Conservation (phyloP, 2,888 invertebrate species). For the Leptinotarsa juncta region DNA sequence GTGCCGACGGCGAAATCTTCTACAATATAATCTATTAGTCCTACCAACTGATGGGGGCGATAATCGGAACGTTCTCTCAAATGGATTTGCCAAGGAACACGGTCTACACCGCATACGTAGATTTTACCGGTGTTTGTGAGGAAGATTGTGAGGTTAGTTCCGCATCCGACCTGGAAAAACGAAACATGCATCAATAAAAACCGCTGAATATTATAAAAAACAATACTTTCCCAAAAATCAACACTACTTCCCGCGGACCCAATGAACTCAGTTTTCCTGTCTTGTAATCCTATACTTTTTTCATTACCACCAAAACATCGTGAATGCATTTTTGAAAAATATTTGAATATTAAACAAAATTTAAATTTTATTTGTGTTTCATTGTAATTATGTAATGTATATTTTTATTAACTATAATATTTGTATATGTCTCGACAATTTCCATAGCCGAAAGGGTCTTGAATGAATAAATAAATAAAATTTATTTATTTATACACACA, state of each 20-base stretch:
- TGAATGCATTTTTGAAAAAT: not conserved
- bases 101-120: conserved; percentile 73
- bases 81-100: conserved; percentile 71
- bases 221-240: too few relatives aligned
- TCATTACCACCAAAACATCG: not conserved
- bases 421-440: too few relatives aligned
- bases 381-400: too few relatives aligned
- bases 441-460: too few relatives aligned
- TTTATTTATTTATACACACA: too few relatives aligned
- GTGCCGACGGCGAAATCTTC: conserved; percentile 73
- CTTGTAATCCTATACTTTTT: not conserved
- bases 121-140: conserved; percentile 71
- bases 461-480: too few relatives aligned
- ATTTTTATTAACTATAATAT: too few relatives aligned
- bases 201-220: too few relatives aligned
- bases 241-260: too few relatives aligned
- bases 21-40: conserved; percentile 67
- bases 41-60: conserved; percentile 68
- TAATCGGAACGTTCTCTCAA: conserved; percentile 66
- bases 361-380: too few relatives aligned
- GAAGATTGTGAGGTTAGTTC: conserved; percentile 74
- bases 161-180: conserved; percentile 66
- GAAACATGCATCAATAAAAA: too few relatives aligned
- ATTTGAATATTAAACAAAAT: not conserved
- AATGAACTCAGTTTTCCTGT: not conserved